A percentile compares a stretch with the other conserved stretches of the same genome.
Conservation (phyloP, 2,888 invertebrate genomes). For the Thumatha senex region DNA sequence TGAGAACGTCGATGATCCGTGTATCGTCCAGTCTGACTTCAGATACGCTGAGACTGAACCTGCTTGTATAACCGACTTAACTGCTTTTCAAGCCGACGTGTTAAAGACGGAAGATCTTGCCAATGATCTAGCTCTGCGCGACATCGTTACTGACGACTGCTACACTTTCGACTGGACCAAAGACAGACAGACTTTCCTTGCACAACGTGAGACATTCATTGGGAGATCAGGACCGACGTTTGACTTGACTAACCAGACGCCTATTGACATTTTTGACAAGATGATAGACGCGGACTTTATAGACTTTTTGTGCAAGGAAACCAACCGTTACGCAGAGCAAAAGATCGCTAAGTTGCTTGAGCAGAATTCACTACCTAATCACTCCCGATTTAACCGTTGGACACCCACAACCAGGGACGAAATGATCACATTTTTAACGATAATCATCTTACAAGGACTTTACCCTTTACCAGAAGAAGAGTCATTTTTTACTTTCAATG, state of each 20-base stretch:
- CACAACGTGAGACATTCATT: not conserved
- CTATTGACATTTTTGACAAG: not conserved
- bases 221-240: not conserved
- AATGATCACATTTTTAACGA: not conserved
- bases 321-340: too few relatives aligned
- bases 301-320: not conserved
- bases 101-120: too few relatives aligned
- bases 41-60: too few relatives aligned
- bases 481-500: constrained; percentile 9
- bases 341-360: not conserved
- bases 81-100: too few relatives aligned
- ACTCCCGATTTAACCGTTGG: not conserved
- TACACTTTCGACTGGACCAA: not conserved
- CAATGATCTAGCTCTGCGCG: too few relatives aligned
- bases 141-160: too few relatives aligned
- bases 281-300: not conserved
- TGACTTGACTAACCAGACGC: not conserved
- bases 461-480: not conserved
- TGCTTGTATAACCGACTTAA: too few relatives aligned
- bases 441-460: not conserved
- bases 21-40: too few relatives aligned
- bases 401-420: not conserved
- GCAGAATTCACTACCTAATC: not conserved
- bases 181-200: not conserved
- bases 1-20: too few relatives aligned